Percentiles rank a stretch among this genome's conserved stretches.
Conservation (phyloP, 2,113 vertebrate species). For the Procavia capensis region DNA sequence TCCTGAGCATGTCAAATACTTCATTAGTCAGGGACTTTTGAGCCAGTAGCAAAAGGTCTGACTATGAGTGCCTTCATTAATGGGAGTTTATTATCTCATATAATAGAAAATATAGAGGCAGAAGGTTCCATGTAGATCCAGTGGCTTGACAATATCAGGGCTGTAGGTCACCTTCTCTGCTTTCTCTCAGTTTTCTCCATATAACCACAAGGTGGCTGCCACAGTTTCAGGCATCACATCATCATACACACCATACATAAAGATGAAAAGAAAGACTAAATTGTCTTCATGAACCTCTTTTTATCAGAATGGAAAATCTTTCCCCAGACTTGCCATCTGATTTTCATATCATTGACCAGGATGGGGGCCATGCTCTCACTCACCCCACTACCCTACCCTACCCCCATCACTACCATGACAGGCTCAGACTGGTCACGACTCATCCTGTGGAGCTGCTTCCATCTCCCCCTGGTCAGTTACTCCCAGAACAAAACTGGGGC, state of each 20-base stretch:
- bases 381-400: not conserved
- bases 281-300: not conserved
- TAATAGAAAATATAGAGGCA: not conserved
- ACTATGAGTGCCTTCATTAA: not conserved
- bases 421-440: not conserved
- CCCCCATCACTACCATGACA: not conserved
- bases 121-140: not conserved
- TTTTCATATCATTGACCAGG: not conserved
- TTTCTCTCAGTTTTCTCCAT: not conserved
- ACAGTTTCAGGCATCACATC: not conserved
- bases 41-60: not conserved
- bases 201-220: not conserved
- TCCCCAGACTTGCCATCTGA: not conserved
- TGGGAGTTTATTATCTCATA: not conserved
- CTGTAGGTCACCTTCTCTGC: not conserved
- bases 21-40: not conserved
- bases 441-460: not conserved
- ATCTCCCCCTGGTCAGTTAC: not conserved
- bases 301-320: not conserved
- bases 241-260: not conserved
- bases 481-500: not conserved
- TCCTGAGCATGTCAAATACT: not conserved
- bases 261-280: not conserved
- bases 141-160: not conserved
- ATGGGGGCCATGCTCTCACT: not conserved